phyloP scores from a whole-genome alignment of 2,797 vertebrate species.

The Lepidocolaptes lacrymiger region DNA sequence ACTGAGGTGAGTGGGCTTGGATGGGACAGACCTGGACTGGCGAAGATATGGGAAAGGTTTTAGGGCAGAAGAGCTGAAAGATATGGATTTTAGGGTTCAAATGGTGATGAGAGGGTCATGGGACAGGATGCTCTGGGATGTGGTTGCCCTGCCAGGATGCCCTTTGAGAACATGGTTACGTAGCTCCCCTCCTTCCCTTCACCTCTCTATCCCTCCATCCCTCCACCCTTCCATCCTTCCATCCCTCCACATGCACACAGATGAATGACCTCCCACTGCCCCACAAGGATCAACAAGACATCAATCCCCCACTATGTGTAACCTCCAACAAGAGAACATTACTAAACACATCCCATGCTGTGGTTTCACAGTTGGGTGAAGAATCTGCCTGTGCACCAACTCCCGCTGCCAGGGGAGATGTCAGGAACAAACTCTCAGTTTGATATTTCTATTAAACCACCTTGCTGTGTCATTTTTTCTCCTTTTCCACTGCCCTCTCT shows the following conservation, averaged over 20 bases:
- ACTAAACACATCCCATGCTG: not conserved
- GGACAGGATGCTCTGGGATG: not conserved
- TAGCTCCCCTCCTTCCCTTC: not conserved
- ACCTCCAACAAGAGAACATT: not conserved
- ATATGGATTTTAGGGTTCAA: not conserved
- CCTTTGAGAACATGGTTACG: fast-evolving
- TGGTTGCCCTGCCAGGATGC: not conserved
- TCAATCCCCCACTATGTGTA: not conserved
- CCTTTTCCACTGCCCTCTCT: not conserved
- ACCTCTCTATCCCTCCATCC: not conserved
- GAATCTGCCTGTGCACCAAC: not conserved
- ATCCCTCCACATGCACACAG: not conserved
- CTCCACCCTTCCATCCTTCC: not conserved
- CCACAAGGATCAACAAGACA: not conserved
- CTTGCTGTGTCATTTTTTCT: not conserved
- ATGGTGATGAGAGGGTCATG: not conserved
- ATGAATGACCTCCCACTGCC: not conserved
- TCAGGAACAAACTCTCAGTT: fast-evolving
- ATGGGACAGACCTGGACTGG: not conserved
- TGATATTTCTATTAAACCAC: slow-evolving; percentile 10
- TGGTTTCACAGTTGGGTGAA: not conserved
- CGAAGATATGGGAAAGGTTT: not conserved
- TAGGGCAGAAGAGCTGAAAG: not conserved
- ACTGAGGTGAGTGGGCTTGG: not conserved
- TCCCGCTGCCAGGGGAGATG: not conserved